These are phyloP conservation scores for Tilapia sparmanii DNA, from an alignment of 2,113 vertebrate species.

Conservation along the genomic window DNA sequence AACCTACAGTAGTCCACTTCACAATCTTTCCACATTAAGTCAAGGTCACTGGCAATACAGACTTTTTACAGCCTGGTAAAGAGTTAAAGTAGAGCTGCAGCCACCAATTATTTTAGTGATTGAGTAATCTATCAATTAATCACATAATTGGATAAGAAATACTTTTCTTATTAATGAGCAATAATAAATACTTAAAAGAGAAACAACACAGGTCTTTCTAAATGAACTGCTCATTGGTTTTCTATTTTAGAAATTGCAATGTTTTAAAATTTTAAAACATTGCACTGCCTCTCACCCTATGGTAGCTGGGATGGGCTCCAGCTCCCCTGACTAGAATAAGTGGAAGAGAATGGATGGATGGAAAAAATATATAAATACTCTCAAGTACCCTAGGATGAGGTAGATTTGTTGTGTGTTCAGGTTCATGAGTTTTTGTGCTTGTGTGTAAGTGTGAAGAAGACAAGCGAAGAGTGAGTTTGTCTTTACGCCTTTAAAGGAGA, in stretches of 20 bases:
- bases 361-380: not conserved
- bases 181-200: not conserved
- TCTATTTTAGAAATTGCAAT: not conserved
- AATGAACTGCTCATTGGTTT: not conserved
- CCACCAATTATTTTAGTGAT: not conserved
- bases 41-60: not conserved
- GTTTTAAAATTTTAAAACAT: not conserved
- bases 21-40: not conserved
- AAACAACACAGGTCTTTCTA: not conserved
- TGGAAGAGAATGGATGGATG: not conserved
- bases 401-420: not conserved
- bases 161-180: not conserved
- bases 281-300: not conserved
- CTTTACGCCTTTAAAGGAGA: not conserved
- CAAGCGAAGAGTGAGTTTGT: accelerated
- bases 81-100: not conserved
- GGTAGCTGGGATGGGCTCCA: not conserved
- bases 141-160: not conserved
- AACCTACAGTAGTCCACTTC: not conserved
- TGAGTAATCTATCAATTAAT: not conserved
- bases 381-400: accelerated
- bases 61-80: not conserved
- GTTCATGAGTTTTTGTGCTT: not conserved
- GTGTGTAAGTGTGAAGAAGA: not conserved
- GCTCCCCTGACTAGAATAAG: not conserved